These are phyloP conservation scores for Deilephila elpenor DNA, from an alignment of 2,888 invertebrate species.

Conservation along the genomic window DNA sequence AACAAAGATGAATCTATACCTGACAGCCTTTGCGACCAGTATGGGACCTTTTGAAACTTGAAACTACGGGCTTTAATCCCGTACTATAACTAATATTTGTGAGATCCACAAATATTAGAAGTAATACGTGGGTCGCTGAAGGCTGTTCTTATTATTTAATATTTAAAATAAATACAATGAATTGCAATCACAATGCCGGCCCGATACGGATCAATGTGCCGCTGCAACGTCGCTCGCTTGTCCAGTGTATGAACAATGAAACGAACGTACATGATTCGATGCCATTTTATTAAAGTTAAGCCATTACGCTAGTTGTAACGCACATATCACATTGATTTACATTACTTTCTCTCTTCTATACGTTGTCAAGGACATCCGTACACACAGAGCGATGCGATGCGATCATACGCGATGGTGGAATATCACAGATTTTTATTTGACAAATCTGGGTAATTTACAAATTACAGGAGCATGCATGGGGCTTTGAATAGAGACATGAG, in stretches of 20 bases:
- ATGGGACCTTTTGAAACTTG: too few relatives aligned
- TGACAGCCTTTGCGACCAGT: too few relatives aligned
- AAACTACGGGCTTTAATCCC: too few relatives aligned
- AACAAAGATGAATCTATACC: too few relatives aligned
- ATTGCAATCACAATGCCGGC: background rate
- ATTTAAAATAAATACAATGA: background rate
- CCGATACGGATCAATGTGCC: constrained; percentile 33
- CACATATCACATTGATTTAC: constrained; percentile 69
- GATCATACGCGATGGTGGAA: background rate
- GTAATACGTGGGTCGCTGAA: background rate
- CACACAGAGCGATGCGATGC: constrained; percentile 12
- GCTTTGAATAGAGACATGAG: too few relatives aligned
- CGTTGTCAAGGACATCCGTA: constrained; percentile 39
- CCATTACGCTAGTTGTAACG: constrained; percentile 59
- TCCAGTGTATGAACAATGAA: constrained; percentile 50
- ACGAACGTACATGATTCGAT: constrained; percentile 57
- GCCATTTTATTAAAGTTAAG: constrained; percentile 56
- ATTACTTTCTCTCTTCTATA: constrained; percentile 35
- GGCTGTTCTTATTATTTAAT: background rate
- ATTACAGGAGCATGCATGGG: too few relatives aligned
- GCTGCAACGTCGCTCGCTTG: constrained; percentile 51
- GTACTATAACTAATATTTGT: too few relatives aligned
- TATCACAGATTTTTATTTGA: background rate
- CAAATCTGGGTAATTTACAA: too few relatives aligned
- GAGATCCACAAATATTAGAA: background rate